Evolutionary conservation across 2,888 invertebrate species (phyloP).

Genomic region (Exocentrus adspersus): DNA sequence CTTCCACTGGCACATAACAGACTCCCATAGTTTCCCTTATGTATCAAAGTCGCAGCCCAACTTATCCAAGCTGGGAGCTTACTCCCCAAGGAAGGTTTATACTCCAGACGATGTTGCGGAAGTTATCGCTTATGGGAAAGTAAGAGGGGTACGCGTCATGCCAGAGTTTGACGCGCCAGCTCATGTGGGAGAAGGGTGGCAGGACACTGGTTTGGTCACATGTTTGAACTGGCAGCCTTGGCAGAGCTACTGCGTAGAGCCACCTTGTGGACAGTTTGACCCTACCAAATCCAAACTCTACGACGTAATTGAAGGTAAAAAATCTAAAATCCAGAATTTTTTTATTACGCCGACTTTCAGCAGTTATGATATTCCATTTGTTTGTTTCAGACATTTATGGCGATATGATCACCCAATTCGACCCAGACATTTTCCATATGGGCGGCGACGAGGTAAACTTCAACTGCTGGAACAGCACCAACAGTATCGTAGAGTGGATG

Average conservation of each 20-base stretch:
- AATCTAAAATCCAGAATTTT: too few relatives aligned
- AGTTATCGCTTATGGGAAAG: slow-evolving; percentile 45
- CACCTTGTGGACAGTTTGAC: slow-evolving; percentile 87
- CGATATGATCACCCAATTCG: slow-evolving; percentile 78
- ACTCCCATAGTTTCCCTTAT: slow-evolving; percentile 94
- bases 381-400: slow-evolving; percentile 70
- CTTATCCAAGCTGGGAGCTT: slow-evolving; percentile 80
- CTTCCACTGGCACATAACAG: slow-evolving; percentile 95
- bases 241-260: slow-evolving; percentile 78
- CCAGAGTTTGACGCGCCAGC: slow-evolving; percentile 95
- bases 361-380: too few relatives aligned
- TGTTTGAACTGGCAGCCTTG: slow-evolving; percentile 82
- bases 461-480: slow-evolving; percentile 81
- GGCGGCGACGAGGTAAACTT: slow-evolving; percentile 83
- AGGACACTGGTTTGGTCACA: slow-evolving; percentile 73
- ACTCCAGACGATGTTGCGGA: slow-evolving; percentile 57
- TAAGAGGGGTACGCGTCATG: slow-evolving; percentile 82
- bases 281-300: slow-evolving; percentile 77
- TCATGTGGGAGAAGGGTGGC: slow-evolving; percentile 90
- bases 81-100: slow-evolving; percentile 77
- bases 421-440: slow-evolving; percentile 86
- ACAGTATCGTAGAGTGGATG: slow-evolving; percentile 77
- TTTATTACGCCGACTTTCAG: too few relatives aligned
- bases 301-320: slow-evolving; percentile 68
- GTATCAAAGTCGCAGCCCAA: slow-evolving; percentile 78